These are phyloP conservation scores for Drosophila lowei DNA, from an alignment of 1,140 invertebrate species.

Conservation along the genomic window DNA sequence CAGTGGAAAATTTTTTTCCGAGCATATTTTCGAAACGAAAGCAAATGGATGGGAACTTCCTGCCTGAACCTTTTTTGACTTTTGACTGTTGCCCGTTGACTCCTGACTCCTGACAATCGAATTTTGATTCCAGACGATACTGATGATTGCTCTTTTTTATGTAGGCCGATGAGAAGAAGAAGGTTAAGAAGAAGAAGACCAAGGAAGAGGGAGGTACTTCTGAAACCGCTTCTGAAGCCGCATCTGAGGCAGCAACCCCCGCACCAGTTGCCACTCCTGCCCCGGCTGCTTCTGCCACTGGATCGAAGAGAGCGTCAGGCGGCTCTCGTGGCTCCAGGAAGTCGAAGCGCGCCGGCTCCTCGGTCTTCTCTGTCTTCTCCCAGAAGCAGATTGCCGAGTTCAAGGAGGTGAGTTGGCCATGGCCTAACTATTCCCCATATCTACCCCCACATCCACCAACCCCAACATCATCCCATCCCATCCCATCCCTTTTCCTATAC, in stretches of 20 bases:
- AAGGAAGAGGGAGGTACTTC: slow-evolving; percentile 88
- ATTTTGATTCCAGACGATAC: not conserved
- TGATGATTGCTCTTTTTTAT: slow-evolving; percentile 22
- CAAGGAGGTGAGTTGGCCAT: slow-evolving; percentile 90
- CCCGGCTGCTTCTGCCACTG: slow-evolving; percentile 85
- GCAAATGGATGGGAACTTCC: not conserved
- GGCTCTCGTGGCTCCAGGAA: slow-evolving; percentile 88
- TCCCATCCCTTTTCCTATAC: slow-evolving; percentile 14
- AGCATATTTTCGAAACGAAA: slow-evolving; percentile 25
- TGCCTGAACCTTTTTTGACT: not conserved
- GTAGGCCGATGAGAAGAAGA: slow-evolving; percentile 92
- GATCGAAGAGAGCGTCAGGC: slow-evolving; percentile 85
- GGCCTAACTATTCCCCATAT: not conserved
- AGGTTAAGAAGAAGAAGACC: slow-evolving; percentile 91
- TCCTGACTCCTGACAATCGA: not conserved
- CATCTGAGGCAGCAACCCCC: slow-evolving; percentile 85
- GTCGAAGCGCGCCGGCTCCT: slow-evolving; percentile 94
- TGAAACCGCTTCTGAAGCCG: slow-evolving; percentile 85
- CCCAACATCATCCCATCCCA: not conserved
- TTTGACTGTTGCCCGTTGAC: not conserved
- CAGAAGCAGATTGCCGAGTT: slow-evolving; percentile 97
- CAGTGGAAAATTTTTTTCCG: slow-evolving; percentile 38
- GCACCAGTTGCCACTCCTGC: slow-evolving; percentile 85
- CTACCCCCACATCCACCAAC: slow-evolving; percentile 1
- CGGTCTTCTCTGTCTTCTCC: slow-evolving; percentile 97